A percentile compares a stretch with the other conserved stretches of the same genome.
Evolutionary conservation across 2,888 invertebrate species (phyloP).

Genomic region (Gandaritis pyraliata): DNA sequence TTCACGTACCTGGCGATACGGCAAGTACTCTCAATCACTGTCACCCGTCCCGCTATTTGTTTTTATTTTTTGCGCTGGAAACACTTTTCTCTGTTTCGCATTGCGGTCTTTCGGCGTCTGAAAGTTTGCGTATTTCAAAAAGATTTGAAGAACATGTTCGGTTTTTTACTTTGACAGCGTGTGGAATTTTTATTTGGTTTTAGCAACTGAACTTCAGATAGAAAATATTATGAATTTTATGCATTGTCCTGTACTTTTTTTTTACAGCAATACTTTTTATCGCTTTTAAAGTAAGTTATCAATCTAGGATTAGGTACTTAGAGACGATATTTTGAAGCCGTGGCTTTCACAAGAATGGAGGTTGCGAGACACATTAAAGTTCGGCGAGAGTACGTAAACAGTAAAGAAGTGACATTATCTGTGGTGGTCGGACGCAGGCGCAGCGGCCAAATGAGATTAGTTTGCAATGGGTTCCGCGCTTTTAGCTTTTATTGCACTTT

Average conservation of each 20-base stretch:
- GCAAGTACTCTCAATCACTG: conserved; percentile 32
- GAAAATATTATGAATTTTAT: too few species aligned
- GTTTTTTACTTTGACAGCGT: too few species aligned
- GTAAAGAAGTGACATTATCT: conserved; percentile 20
- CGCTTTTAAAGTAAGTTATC: too few species aligned
- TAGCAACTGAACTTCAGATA: too few species aligned
- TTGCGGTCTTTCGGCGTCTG: conserved; percentile 30
- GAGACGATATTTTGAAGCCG: neutral
- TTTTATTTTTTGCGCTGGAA: conserved; percentile 22
- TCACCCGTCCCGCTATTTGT: conserved; percentile 29
- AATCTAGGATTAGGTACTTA: neutral
- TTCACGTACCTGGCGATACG: conserved; percentile 31
- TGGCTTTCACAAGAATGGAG: neutral
- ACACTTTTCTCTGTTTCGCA: conserved; percentile 36
- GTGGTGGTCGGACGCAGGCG: conserved; percentile 7
- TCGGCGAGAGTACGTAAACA: conserved; percentile 8
- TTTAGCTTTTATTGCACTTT: conserved; percentile 37
- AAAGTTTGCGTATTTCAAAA: conserved; percentile 1
- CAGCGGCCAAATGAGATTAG: conserved; percentile 33
- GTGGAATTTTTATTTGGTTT: too few species aligned
- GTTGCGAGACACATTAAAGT: neutral
- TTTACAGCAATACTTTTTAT: too few species aligned
- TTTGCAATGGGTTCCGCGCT: conserved; percentile 25
- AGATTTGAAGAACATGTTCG: neutral
- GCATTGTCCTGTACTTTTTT: too few species aligned